Evolutionary conservation across 2,797 vertebrate genomes (phyloP), one percentile per base, ranked within the genome.

Genomic region (Poecilia picta): DNA sequence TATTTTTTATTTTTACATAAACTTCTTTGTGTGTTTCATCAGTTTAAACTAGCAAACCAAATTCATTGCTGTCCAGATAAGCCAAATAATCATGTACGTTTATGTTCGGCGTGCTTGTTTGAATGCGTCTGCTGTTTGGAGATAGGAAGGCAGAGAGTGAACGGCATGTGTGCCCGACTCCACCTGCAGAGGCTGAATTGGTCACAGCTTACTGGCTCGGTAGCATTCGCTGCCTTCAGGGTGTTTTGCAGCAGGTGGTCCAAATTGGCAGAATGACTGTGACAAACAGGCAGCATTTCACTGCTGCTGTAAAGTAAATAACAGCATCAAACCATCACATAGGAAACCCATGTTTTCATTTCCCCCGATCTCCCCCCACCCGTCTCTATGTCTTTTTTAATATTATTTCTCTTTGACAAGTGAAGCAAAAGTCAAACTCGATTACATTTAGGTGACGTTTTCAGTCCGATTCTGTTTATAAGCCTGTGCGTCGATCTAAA

Each of bases 141-240:
- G 83, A 83, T 88, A 75, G 15, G 59, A 82, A 79, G 66, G 83
- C 72, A 41, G 62, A 55, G 83, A 82, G 89, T 75, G 84, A 86
- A 80, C 72, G 86, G 75, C 83, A 11, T 80, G 89, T 76, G 74
- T 84, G 89, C 91, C 79, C 81, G 85, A 88, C 85, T 95, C 89
- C 90, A 92, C 93, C 93, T 92, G 93, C 93, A 90, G 87, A 89
- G 88, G 87, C 88, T 88, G 87, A 93, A 93, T 92, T 89, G 90
- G 93, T 93, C 91, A 92, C 94, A 94, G 92, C 92, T 93, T 94
- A 91, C 86, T 88, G 91, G 89, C 91, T 93, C 77, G 72, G 92
- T 87, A 90, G 81, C 85, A 79, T 89, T 88, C 45, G 51, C 71
- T 88, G 93, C 89, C 93, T 93, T 93, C 88, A 71, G 94, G 93